Conservation (phyloP, 2,113 vertebrate species). For the Shinisaurus crocodilurus region DNA sequence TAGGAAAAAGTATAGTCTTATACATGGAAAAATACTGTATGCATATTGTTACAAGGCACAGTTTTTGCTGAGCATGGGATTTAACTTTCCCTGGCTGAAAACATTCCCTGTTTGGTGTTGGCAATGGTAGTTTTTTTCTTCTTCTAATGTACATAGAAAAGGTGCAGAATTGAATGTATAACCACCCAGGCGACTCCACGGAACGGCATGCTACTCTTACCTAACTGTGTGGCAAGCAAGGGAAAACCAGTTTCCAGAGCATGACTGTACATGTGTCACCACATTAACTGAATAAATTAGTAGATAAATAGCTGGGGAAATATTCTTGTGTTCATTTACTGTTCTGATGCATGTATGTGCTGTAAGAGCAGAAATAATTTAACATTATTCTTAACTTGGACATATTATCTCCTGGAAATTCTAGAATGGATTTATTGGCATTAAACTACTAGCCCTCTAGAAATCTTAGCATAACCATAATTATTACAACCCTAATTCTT, state of each 20-base stretch:
- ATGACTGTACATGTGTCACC: neutral
- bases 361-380: neutral
- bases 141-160: neutral
- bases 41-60: neutral
- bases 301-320: neutral
- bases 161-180: neutral
- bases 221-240: neutral
- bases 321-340: neutral
- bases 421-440: slow-evolving; percentile 10
- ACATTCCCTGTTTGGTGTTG: neutral
- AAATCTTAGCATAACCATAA: slow-evolving; percentile 31
- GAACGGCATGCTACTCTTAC: neutral
- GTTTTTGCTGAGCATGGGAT: neutral
- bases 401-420: slow-evolving; percentile 49
- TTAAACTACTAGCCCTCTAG: neutral
- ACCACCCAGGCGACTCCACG: neutral
- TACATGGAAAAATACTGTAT: too few species aligned
- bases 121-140: neutral
- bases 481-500: slow-evolving; percentile 3
- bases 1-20: too few species aligned
- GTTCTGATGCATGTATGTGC: neutral
- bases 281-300: neutral
- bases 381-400: slow-evolving; percentile 47
- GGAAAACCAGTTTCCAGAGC: neutral
- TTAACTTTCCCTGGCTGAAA: neutral